Evolutionary conservation across 2,113 vertebrate species (phyloP).

Genomic region (Ceyx margarethae): DNA sequence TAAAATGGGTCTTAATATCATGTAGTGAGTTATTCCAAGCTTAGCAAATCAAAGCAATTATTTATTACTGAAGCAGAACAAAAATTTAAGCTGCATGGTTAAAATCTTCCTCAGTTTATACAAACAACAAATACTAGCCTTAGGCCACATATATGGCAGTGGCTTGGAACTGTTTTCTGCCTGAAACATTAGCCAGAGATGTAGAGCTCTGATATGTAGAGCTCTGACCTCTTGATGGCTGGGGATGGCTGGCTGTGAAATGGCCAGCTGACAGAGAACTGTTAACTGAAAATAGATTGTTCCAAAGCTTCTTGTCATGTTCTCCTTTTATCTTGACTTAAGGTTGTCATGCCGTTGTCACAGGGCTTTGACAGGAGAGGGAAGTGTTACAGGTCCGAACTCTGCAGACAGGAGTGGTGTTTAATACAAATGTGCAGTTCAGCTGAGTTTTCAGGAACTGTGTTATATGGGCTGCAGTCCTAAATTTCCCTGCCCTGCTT

Average conservation of each 20-base stretch:
- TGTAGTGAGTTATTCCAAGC: neutral
- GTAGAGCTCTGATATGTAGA: neutral
- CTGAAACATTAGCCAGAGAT: neutral
- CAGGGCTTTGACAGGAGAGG: neutral
- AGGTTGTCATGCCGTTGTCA: neutral
- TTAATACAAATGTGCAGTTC: neutral
- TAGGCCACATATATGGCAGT: neutral
- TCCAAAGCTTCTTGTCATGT: neutral
- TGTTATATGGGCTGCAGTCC: neutral
- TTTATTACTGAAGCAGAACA: neutral
- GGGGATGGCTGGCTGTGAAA: neutral
- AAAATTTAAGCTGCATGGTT: neutral
- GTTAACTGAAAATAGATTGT: neutral
- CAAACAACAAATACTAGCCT: neutral
- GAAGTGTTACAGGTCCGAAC: neutral
- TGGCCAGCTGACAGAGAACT: neutral
- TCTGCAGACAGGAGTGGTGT: neutral
- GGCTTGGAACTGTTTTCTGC: neutral
- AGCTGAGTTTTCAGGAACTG: neutral
- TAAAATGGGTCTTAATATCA: neutral
- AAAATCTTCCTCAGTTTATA: neutral
- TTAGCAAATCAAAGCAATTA: neutral
- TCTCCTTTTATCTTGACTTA: constrained; percentile 13
- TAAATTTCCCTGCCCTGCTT: neutral
- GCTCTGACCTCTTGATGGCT: neutral